These are phyloP conservation scores for Ceratina australensis DNA, from an alignment of 1,140 invertebrate genomes.

Conservation along the genomic window DNA sequence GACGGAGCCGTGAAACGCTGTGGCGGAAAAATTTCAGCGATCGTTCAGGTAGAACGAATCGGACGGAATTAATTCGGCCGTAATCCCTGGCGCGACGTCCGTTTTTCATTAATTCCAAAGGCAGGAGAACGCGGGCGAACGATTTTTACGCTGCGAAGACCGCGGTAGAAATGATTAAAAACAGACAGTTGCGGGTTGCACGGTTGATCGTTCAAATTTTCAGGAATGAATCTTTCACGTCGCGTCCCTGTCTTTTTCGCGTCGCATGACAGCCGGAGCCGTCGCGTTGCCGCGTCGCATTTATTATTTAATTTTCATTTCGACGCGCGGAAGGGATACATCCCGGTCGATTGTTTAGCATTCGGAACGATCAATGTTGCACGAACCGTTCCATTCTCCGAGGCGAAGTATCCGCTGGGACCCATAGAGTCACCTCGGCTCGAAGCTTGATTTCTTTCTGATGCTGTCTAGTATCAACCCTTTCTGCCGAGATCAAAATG, in stretches of 20 bases:
- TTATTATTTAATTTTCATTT: constrained; percentile 34
- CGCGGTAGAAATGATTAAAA: constrained; percentile 17
- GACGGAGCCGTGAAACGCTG: too few species aligned
- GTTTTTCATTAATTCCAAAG: constrained; percentile 1
- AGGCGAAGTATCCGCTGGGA: too few species aligned
- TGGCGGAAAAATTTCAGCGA: not conserved
- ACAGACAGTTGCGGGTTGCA: not conserved
- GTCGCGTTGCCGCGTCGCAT: not conserved
- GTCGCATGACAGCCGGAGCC: too few species aligned
- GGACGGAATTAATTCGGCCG: not conserved
- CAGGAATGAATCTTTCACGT: constrained; percentile 15
- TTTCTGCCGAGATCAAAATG: too few species aligned
- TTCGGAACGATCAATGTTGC: not conserved
- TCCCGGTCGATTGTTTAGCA: not conserved
- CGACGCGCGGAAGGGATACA: not conserved
- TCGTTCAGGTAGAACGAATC: not conserved
- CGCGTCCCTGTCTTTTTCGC: too few species aligned
- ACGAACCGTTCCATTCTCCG: too few species aligned
- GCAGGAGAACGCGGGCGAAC: too few species aligned
- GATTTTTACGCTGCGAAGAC: not conserved
- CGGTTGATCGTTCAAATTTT: constrained; percentile 6
- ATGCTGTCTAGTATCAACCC: too few species aligned
- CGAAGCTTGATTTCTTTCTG: too few species aligned
- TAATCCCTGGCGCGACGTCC: not conserved
- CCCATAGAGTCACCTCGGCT: too few species aligned